Percentiles rank a stretch among this genome's conserved stretches.
Conservation (phyloP, 2,113 vertebrate species). For the Gracilinanus agilis region DNA sequence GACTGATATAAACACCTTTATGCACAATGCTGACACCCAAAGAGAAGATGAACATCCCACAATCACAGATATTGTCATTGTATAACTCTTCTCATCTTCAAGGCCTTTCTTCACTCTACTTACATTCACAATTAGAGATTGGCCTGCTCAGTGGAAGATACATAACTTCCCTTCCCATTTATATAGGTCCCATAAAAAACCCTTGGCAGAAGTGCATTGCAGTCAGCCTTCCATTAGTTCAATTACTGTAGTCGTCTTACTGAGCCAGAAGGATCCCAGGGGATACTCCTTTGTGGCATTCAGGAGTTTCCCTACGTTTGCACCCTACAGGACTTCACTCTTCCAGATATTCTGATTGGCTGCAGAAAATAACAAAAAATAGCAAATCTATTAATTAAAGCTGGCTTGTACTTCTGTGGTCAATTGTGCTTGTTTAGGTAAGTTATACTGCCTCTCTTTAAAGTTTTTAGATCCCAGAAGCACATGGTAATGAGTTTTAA, state of each 20-base stretch:
- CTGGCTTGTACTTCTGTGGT: conserved; percentile 44
- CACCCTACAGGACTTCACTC: neutral
- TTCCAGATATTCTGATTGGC: conserved; percentile 42
- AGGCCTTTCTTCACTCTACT: neutral
- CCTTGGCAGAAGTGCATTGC: neutral
- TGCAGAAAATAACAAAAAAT: conserved; percentile 32
- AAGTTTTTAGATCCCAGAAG: conserved; percentile 59
- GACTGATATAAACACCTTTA: neutral
- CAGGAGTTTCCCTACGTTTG: neutral
- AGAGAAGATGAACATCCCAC: neutral
- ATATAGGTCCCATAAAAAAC: neutral
- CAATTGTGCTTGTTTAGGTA: conserved; percentile 46
- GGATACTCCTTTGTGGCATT: neutral
- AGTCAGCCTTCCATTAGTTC: neutral
- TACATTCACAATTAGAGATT: neutral
- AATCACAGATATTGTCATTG: neutral
- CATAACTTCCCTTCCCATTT: neutral
- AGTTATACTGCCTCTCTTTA: conserved; percentile 66
- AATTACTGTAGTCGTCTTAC: neutral
- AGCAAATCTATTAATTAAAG: conserved; percentile 31
- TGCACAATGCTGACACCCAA: neutral
- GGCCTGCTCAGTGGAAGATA: neutral
- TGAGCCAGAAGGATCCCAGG: neutral
- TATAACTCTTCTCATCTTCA: neutral
- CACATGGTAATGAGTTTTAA: conserved; percentile 61